A percentile compares a stretch with the other conserved stretches of the same genome.
These are phyloP conservation scores for Varanus komodoensis DNA, from an alignment of 2,113 vertebrate species.

Conservation along the genomic window DNA sequence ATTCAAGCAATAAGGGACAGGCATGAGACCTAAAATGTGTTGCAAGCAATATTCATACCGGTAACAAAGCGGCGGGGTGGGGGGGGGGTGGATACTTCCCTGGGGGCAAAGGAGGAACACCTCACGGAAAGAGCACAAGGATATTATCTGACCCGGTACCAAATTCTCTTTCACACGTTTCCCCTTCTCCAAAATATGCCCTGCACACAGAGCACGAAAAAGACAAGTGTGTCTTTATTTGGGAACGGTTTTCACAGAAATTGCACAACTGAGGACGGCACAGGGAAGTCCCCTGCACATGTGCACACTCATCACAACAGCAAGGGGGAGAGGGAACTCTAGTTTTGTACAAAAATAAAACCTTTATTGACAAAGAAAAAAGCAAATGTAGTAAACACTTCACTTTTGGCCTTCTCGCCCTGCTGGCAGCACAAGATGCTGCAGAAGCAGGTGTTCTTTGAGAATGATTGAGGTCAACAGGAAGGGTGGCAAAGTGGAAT, in stretches of 20 bases:
- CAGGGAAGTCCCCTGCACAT: too few species aligned
- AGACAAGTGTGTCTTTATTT: conserved; percentile 5
- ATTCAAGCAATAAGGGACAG: too few species aligned
- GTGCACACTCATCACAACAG: background rate
- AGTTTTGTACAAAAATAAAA: conserved; percentile 2
- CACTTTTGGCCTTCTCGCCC: background rate
- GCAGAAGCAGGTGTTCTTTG: background rate
- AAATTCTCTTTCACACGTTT: background rate
- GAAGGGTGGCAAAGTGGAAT: too few species aligned
- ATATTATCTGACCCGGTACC: background rate
- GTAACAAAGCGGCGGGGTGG: too few species aligned
- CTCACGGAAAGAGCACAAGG: background rate
- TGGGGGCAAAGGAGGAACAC: background rate
- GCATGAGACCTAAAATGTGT: too few species aligned
- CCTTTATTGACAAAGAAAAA: background rate
- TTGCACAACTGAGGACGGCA: background rate
- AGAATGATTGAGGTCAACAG: background rate
- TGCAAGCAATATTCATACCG: too few species aligned
- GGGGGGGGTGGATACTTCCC: too few species aligned
- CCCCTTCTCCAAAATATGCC: background rate
- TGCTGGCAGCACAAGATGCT: too few species aligned
- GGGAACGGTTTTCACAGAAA: background rate
- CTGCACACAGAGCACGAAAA: background rate
- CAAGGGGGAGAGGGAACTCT: background rate
- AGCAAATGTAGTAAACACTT: background rate